Evolutionary conservation across 2,113 vertebrate species (phyloP).

Genomic region (Syngnathoides biaculeatus): DNA sequence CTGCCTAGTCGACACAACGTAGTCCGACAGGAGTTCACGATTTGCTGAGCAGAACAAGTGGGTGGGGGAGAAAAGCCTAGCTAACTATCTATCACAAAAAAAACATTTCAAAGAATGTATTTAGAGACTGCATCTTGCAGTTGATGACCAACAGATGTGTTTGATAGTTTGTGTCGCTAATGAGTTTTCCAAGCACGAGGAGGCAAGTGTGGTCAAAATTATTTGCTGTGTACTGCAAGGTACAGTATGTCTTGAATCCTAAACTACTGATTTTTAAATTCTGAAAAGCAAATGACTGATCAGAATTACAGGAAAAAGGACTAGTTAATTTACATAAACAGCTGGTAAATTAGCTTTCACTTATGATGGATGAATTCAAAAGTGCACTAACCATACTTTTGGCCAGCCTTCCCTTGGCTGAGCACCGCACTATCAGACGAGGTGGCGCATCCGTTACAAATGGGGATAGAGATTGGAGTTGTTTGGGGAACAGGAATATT

Average conservation of each 20-base stretch:
- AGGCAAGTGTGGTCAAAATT: not conserved
- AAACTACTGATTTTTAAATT: not conserved
- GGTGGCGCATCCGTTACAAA: slow-evolving; percentile 91
- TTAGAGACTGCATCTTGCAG: not conserved
- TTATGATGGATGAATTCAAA: not conserved
- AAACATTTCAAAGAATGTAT: not conserved
- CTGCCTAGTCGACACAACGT: too few relatives aligned
- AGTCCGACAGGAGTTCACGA: too few relatives aligned
- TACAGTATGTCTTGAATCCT: not conserved
- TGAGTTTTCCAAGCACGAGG: not conserved
- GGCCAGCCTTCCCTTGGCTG: slow-evolving; percentile 77
- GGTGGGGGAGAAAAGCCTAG: not conserved
- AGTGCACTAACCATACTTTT: slow-evolving; percentile 82
- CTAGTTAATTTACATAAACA: not conserved
- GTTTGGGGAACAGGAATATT: slow-evolving; percentile 79
- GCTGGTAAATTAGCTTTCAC: not conserved
- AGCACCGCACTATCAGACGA: slow-evolving; percentile 78
- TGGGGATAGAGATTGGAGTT: slow-evolving; percentile 75
- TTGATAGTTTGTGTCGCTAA: not conserved
- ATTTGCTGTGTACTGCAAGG: not conserved
- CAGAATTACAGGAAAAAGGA: not conserved
- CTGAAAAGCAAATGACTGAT: not conserved
- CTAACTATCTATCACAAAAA: not conserved
- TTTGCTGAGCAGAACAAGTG: not conserved
- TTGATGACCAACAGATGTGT: not conserved